A percentile compares a stretch with the other conserved stretches of the same genome.
Conservation (phyloP, 1,140 invertebrate species). For the Goniozus legneri region DNA sequence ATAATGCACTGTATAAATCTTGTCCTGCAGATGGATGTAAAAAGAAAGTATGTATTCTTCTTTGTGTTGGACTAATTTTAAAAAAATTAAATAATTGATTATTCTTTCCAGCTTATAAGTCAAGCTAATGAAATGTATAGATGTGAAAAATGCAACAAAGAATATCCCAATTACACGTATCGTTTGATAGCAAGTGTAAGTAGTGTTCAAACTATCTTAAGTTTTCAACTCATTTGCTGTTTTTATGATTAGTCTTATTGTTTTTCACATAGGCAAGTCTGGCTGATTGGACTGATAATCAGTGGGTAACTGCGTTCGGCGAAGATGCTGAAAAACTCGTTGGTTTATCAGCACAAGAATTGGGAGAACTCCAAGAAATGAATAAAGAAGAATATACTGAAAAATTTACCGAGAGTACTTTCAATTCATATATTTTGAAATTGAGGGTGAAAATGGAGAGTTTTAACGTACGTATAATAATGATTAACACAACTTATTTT, state of each 20-base stretch:
- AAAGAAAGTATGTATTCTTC: constrained; percentile 69
- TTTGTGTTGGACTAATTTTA: neutral
- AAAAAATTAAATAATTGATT: constrained; percentile 6
- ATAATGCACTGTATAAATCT: constrained; percentile 86
- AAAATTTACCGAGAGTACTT: constrained; percentile 70
- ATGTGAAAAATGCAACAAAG: constrained; percentile 91
- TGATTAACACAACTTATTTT: constrained; percentile 1
- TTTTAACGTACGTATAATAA: constrained; percentile 67
- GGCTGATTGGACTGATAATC: constrained; percentile 74
- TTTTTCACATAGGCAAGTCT: constrained; percentile 63
- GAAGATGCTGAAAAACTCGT: constrained; percentile 81
- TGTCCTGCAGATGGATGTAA: constrained; percentile 85
- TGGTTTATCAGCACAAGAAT: constrained; percentile 70
- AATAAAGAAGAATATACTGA: constrained; percentile 59
- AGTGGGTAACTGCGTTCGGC: constrained; percentile 88
- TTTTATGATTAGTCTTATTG: neutral
- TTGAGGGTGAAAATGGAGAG: constrained; percentile 83
- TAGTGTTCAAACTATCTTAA: constrained; percentile 23
- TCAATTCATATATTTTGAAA: constrained; percentile 78
- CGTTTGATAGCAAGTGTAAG: constrained; percentile 77
- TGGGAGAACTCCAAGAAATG: constrained; percentile 67
- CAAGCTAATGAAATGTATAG: constrained; percentile 81
- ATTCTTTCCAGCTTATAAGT: constrained; percentile 65
- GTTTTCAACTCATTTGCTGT: neutral
- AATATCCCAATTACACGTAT: constrained; percentile 83